Evolutionary conservation across 2,113 vertebrate genomes (phyloP), one percentile per base, ranked within the genome.

Genomic region (Catharus fuscescens): DNA sequence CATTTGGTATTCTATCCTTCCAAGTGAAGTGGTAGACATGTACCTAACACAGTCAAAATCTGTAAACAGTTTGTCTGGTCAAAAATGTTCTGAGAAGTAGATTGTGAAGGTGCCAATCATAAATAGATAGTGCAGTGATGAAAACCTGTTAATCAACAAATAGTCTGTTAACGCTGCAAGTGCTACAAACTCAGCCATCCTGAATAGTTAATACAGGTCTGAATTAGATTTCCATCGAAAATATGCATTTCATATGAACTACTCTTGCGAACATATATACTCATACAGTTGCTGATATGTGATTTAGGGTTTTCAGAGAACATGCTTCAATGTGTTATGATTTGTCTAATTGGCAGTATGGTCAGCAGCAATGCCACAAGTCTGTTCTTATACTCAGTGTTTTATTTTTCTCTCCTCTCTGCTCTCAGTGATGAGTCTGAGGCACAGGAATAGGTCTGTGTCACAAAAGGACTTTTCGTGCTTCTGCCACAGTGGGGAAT

Each of bases 281-380:
- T 83, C 29, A 36, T 31, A 24, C 8, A 36, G 89, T 88, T 90
- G 45, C 81, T 86, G 40, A 12, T 40, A 29, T 80, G 79, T 90
- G 44, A 90, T 92, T 95, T 88, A 32, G 47, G 76, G 79, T 82
- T 95, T 93, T 53, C 71, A 79, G 71, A 91, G 87, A 86, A 52
- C 85, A 90, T 5, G 2, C 13, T 88, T 32, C 7, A 88, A 78
- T 11, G 67, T 88, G 80, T 80, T 92, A 45, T 5, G 40, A 86
- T 83, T 44, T 83, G 56, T 77, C 67, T 93, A 25, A 78, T 44
- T 59, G 54, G 73, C 71, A 34, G 71, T 56, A 26, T 90, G 87
- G 82, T 88, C 80, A 93, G 92, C 57, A 94, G 38, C 53, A 61
- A 36, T 53, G 54, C 93, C 90, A n/a, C 95, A 71, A 73, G 64